Percentiles rank a stretch among this genome's conserved stretches.
phyloP scores from a whole-genome alignment of 1,140 invertebrate genomes.

The Scaptomyza hsui region DNA sequence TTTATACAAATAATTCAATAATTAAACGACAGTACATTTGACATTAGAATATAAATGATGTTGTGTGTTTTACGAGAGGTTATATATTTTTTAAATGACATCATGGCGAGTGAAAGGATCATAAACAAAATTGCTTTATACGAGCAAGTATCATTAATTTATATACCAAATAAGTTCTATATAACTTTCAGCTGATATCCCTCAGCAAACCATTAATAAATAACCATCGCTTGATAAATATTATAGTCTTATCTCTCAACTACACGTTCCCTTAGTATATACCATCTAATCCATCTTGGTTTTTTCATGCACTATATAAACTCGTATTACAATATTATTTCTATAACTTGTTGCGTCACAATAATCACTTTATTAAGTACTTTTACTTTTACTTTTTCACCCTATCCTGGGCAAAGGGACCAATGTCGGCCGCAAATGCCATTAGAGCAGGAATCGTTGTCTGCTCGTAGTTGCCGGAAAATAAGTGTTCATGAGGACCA shows the following conservation, averaged over 20 bases:
- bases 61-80: not conserved
- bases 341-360: conserved; percentile 6
- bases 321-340: conserved; percentile 7
- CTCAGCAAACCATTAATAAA: too few relatives aligned
- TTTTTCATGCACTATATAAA: not conserved
- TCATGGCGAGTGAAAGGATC: not conserved
- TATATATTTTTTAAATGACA: not conserved
- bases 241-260: too few relatives aligned
- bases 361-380: conserved; percentile 22
- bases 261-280: too few relatives aligned
- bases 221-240: not conserved
- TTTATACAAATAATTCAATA: conserved; percentile 34
- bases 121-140: not conserved
- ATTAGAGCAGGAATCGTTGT: conserved; percentile 87
- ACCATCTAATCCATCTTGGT: not conserved
- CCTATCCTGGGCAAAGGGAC: conserved; percentile 67
- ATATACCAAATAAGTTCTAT: not conserved
- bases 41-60: conserved; percentile 3
- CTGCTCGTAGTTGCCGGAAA: conserved; percentile 87
- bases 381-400: conserved; percentile 37
- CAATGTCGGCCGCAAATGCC: conserved; percentile 86
- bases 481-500: conserved; percentile 87
- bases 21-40: conserved; percentile 40
- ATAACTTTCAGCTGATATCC: not conserved
- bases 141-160: not conserved